Conservation (phyloP, 1,140 invertebrate species). For the Papilio aristodemus region DNA sequence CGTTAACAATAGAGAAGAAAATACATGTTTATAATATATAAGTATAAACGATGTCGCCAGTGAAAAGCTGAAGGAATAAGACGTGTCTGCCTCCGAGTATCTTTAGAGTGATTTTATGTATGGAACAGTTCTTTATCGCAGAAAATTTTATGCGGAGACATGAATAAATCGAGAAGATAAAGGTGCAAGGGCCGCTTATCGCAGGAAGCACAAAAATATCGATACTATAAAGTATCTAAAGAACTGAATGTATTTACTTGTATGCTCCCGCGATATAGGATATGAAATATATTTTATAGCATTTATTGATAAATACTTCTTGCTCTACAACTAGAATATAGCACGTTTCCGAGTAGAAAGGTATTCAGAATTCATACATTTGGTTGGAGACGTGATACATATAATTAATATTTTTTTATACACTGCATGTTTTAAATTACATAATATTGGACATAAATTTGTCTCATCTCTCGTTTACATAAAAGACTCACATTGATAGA, state of each 20-base stretch:
- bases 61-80: not conserved
- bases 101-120: constrained; percentile 20
- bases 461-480: no score
- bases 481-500: no score
- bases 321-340: no score
- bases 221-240: constrained; percentile 61
- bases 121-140: constrained; percentile 45
- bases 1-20: constrained; percentile 34
- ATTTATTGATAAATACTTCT: no score
- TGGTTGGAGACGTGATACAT: no score
- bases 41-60: constrained; percentile 5
- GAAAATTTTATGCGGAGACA: constrained; percentile 65
- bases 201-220: constrained; percentile 52
- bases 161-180: constrained; percentile 74
- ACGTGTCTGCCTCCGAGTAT: constrained; percentile 24
- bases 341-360: no score
- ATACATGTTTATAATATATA: constrained; percentile 26
- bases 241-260: constrained; percentile 42
- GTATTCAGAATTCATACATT: no score
- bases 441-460: no score
- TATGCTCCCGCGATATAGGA: constrained; percentile 45
- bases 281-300: constrained; percentile 33
- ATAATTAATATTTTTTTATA: no score
- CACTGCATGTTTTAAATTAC: no score
- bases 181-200: constrained; percentile 61